These are phyloP conservation scores for Pantherophis alleghaniensis DNA, from an alignment of 2,797 vertebrate genomes.

Conservation along the genomic window DNA sequence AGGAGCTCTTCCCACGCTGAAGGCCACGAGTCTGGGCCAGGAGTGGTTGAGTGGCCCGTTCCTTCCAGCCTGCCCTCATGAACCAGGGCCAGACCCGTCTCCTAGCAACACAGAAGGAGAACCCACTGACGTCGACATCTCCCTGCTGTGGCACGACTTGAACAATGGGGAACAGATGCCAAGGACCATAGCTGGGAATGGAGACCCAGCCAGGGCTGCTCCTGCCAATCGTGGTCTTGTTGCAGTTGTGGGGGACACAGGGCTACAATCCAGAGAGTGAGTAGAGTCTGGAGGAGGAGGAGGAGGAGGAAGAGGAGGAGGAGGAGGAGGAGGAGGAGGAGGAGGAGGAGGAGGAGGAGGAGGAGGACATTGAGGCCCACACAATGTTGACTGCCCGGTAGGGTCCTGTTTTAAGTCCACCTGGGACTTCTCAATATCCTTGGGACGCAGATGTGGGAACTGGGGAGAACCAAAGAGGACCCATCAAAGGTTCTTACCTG, in stretches of 20 bases:
- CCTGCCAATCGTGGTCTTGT: not conserved
- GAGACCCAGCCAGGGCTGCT: not conserved
- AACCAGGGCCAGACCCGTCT: not conserved
- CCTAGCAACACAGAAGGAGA: slow-evolving; percentile 35
- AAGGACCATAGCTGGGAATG: not conserved
- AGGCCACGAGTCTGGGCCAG: rapidly evolving
- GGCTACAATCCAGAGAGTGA: slow-evolving; percentile 24
- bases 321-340: too few species aligned
- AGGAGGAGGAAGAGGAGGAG: not conserved
- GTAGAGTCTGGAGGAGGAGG: not conserved
- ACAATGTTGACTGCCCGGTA: not conserved
- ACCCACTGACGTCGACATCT: not conserved
- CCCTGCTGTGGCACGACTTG: not conserved
- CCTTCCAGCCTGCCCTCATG: not conserved
- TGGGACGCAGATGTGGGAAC: too few species aligned
- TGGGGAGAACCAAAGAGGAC: not conserved
- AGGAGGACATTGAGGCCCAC: not conserved
- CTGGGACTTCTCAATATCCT: not conserved
- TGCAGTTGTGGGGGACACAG: not conserved
- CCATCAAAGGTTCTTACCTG: not conserved
- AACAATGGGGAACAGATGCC: not conserved
- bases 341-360: not conserved
- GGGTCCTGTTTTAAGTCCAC: not conserved
- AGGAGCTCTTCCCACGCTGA: not conserved
- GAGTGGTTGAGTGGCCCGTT: not conserved